phyloP scores from a whole-genome alignment of 2,797 vertebrate genomes.

The Tapirus indicus region DNA sequence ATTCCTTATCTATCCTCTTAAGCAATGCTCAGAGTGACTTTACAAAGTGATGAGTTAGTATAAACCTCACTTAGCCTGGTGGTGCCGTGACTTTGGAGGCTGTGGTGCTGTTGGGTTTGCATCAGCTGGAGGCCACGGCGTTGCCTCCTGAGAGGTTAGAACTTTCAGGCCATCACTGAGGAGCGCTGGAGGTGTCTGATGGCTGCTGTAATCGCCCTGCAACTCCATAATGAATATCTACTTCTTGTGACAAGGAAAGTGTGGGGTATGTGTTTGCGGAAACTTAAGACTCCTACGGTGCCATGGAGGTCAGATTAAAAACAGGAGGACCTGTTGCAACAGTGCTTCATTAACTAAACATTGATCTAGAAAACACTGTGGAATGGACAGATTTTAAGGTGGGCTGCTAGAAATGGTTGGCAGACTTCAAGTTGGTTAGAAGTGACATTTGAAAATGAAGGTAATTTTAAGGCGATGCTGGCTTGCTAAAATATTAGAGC shows the following conservation, averaged over 20 bases:
- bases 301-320: conserved; percentile 82
- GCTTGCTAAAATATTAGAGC: conserved; percentile 69
- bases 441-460: conserved; percentile 37
- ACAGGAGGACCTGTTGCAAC: conserved; percentile 70
- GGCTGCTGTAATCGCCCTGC: conserved; percentile 70
- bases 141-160: conserved; percentile 71
- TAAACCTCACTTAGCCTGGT: conserved; percentile 40
- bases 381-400: conserved; percentile 69
- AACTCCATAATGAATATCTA: conserved; percentile 79
- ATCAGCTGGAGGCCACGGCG: conserved; percentile 71
- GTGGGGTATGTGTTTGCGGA: conserved; percentile 72
- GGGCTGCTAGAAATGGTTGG: conserved; percentile 57
- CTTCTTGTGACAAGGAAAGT: conserved; percentile 77
- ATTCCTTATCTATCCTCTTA: conserved; percentile 63
- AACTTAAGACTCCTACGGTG: conserved; percentile 76
- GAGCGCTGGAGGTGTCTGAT: conserved; percentile 80
- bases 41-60: conserved; percentile 64
- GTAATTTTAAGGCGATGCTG: not conserved
- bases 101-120: conserved; percentile 60
- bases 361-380: conserved; percentile 72
- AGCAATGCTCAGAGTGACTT: conserved; percentile 63
- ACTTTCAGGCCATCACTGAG: conserved; percentile 78
- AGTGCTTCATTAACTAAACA: conserved; percentile 81
- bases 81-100: conserved; percentile 66
- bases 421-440: conserved; percentile 61